A percentile compares a stretch with the other conserved stretches of the same genome.
Evolutionary conservation across 1,140 invertebrate species (phyloP).

Genomic region (Brachionus rotundiformis): DNA sequence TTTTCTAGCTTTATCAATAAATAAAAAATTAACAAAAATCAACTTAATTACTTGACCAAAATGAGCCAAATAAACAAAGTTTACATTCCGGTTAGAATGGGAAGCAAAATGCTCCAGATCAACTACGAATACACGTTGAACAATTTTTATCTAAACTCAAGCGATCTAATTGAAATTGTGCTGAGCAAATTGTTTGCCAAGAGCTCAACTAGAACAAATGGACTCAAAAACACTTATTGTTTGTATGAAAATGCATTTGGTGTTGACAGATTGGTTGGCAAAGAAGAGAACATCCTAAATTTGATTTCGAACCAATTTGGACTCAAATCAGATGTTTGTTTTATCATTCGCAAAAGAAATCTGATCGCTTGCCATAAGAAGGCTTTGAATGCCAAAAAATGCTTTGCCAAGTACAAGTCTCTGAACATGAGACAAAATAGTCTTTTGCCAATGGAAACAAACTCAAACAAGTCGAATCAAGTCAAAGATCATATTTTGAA

Average conservation of each 20-base stretch:
- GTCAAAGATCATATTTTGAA: background rate
- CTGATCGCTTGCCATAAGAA: background rate
- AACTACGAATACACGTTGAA: background rate
- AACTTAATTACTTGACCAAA: background rate
- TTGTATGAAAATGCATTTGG: slow-evolving; percentile 25
- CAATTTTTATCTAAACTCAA: background rate
- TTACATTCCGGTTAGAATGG: slow-evolving; percentile 5
- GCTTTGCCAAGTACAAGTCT: background rate
- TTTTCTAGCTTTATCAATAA: no score
- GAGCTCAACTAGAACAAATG: no score
- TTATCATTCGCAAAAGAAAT: background rate
- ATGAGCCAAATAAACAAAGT: slow-evolving; percentile 17
- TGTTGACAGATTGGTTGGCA: slow-evolving; percentile 10
- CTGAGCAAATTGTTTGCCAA: background rate
- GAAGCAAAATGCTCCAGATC: background rate
- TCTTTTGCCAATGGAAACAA: no score
- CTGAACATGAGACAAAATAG: no score
- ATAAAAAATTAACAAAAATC: background rate
- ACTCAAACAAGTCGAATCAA: background rate
- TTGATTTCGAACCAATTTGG: background rate
- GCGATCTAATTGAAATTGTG: background rate
- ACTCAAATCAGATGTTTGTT: background rate
- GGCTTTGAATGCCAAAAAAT: slow-evolving; percentile 13
- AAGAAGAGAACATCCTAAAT: slow-evolving; percentile 17
- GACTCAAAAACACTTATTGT: background rate